A percentile compares a stretch with the other conserved stretches of the same genome.
phyloP scores from a whole-genome alignment of 2,888 invertebrate genomes.

The Leptinotarsa rubiginosa region DNA sequence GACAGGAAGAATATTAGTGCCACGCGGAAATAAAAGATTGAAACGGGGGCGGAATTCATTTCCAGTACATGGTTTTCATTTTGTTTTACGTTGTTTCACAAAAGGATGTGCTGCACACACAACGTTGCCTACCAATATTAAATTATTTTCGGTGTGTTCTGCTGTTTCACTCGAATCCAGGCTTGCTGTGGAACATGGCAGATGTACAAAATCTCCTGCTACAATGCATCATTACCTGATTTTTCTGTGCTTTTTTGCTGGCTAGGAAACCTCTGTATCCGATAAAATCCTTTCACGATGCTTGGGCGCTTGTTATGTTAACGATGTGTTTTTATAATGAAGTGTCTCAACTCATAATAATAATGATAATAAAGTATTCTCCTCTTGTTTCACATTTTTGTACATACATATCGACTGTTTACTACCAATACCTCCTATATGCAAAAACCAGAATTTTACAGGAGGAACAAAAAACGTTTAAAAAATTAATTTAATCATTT shows the following conservation, averaged over 20 bases:
- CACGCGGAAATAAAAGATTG: slow-evolving; percentile 48
- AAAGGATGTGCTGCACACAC: slow-evolving; percentile 15
- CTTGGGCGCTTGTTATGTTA: background rate
- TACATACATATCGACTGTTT: background rate
- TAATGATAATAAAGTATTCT: too few species aligned
- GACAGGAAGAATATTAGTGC: slow-evolving; percentile 47
- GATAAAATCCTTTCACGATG: background rate
- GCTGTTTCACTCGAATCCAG: background rate
- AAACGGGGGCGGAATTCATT: slow-evolving; percentile 48
- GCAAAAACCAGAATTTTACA: background rate
- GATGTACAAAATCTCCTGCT: background rate
- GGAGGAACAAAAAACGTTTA: background rate
- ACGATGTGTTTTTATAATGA: too few species aligned
- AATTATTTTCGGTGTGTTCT: slow-evolving; percentile 13
- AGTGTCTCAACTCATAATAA: too few species aligned
- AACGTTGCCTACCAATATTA: slow-evolving; percentile 18
- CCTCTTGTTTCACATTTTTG: too few species aligned
- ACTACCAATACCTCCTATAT: background rate
- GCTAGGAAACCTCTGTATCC: background rate
- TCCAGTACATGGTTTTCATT: slow-evolving; percentile 46
- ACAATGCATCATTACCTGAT: background rate
- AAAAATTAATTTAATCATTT: background rate
- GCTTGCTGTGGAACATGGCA: background rate
- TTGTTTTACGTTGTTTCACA: slow-evolving; percentile 30
- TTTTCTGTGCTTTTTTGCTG: background rate